A percentile compares a stretch with the other conserved stretches of the same genome.
Conservation (phyloP, 2,797 vertebrate species). For the Chromis chromis region DNA sequence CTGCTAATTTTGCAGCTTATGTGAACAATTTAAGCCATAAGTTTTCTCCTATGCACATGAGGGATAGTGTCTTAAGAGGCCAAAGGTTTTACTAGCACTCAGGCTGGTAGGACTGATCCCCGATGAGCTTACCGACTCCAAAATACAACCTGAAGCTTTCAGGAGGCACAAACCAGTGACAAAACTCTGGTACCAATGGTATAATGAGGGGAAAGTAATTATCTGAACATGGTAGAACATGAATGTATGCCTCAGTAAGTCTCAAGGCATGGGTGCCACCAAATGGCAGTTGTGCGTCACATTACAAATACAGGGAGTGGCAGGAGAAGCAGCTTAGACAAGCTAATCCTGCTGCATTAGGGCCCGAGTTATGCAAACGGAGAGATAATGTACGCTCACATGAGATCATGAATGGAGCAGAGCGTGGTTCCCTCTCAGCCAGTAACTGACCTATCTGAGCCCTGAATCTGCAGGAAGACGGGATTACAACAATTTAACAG, state of each 20-base stretch:
- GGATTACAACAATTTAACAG: slow-evolving; percentile 17
- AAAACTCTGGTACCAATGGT: not conserved
- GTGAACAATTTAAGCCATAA: not conserved
- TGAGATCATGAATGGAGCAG: slow-evolving; percentile 46
- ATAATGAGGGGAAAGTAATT: not conserved
- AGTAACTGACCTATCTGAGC: slow-evolving; percentile 2
- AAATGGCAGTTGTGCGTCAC: slow-evolving; percentile 19
- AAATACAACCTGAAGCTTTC: not conserved
- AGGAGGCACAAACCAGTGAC: not conserved
- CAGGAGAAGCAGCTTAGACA: slow-evolving; percentile 66
- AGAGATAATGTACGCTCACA: slow-evolving; percentile 10
- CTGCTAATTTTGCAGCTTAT: too few relatives aligned
- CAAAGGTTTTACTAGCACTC: not conserved
- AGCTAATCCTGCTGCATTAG: slow-evolving; percentile 67
- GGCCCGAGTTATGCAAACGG: slow-evolving; percentile 64
- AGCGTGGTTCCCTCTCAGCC: not conserved
- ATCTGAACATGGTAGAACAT: not conserved
- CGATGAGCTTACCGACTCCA: slow-evolving; percentile 15
- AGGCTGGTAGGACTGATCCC: not conserved
- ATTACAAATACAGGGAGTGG: slow-evolving; percentile 35
- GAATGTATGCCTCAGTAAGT: not conserved
- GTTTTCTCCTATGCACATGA: not conserved
- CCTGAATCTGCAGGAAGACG: not conserved
- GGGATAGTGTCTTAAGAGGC: not conserved
- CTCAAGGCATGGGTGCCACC: not conserved